phyloP scores from a whole-genome alignment of 2,888 invertebrate species.

The Orthosia gracilis region DNA sequence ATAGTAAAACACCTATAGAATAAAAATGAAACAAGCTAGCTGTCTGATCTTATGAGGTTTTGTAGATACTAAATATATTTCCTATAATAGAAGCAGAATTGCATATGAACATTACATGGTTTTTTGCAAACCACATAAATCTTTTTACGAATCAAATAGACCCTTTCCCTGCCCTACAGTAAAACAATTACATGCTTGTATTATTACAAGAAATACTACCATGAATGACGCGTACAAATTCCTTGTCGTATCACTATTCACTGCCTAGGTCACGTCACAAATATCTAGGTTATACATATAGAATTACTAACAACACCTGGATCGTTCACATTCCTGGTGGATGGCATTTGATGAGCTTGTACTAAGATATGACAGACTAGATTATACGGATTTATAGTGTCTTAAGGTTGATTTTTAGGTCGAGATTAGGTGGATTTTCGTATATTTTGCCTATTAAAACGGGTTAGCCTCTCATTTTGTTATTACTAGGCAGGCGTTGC shows the following conservation, averaged over 20 bases:
- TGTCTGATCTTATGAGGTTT: no score
- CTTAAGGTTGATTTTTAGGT: constrained; percentile 25
- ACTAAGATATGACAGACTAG: background rate
- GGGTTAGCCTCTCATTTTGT: no score
- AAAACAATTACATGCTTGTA: background rate
- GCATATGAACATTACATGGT: no score
- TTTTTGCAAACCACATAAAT: no score
- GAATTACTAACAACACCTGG: constrained; percentile 38
- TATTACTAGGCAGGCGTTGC: no score
- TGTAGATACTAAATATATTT: no score
- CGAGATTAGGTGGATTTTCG: background rate
- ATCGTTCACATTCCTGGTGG: constrained; percentile 24
- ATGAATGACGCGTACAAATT: constrained; percentile 17
- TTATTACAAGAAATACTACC: background rate
- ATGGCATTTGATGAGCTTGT: constrained; percentile 2
- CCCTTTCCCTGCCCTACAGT: background rate
- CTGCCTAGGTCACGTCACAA: constrained; percentile 30
- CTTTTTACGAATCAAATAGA: no score
- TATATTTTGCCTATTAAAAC: no score
- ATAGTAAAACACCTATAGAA: no score
- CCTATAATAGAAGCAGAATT: no score
- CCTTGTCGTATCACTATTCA: constrained; percentile 1
- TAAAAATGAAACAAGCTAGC: no score
- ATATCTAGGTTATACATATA: constrained; percentile 46
- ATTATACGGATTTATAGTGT: constrained; percentile 27